These are phyloP conservation scores for Eristalis tenax DNA, from an alignment of 2,888 invertebrate species.

Conservation along the genomic window DNA sequence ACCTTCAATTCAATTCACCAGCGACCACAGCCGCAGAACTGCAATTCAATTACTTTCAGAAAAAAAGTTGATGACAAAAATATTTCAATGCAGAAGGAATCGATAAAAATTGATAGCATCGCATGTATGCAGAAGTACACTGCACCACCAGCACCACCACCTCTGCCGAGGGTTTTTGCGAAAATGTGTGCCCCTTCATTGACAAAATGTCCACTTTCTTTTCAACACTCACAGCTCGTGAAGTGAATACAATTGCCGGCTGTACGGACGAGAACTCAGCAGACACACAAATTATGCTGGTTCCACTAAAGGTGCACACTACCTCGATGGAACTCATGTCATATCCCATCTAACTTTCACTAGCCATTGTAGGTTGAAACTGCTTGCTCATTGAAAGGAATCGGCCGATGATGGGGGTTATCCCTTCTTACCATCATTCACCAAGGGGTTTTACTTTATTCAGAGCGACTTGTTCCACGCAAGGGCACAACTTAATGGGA, in stretches of 20 bases:
- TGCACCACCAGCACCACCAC: conserved; percentile 14
- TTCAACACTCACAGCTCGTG: conserved; percentile 10
- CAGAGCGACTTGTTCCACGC: neutral
- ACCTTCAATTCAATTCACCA: conserved; percentile 19
- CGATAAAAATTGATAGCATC: conserved; percentile 33
- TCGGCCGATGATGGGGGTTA: neutral
- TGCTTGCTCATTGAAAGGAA: neutral
- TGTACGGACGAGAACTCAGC: neutral
- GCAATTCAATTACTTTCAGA: conserved; percentile 43
- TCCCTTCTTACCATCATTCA: too few species aligned
- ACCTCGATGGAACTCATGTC: conserved; percentile 31
- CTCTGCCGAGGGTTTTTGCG: conserved; percentile 10
- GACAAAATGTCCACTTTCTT: conserved; percentile 53
- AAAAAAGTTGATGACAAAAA: conserved; percentile 44
- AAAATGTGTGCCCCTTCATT: conserved; percentile 17
- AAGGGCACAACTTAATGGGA: too few species aligned
- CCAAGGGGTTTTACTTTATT: neutral
- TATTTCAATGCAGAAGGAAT: conserved; percentile 5
- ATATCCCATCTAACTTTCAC: conserved; percentile 32
- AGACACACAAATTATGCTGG: conserved; percentile 45
- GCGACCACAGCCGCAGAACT: conserved; percentile 6
- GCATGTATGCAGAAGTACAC: neutral
- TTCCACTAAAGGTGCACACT: conserved; percentile 29
- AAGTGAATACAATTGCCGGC: neutral
- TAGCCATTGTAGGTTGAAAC: conserved; percentile 2